These are phyloP conservation scores for Thaumetopoea pityocampa DNA, from an alignment of 1,140 invertebrate genomes.

Conservation along the genomic window DNA sequence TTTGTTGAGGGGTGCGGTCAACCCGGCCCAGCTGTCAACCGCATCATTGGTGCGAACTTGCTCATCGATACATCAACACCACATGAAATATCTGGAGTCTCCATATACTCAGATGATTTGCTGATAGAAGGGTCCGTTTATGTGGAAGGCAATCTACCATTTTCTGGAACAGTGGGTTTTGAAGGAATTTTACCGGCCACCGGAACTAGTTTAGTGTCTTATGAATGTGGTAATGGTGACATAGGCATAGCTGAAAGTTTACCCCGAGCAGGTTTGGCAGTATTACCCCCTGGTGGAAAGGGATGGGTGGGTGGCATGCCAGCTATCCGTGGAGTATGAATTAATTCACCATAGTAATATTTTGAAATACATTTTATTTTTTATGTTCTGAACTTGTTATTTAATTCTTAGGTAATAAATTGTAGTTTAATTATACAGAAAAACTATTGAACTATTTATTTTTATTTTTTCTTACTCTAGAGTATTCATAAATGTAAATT, in stretches of 20 bases:
- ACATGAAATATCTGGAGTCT: conserved; percentile 4
- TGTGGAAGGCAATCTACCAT: conserved; percentile 34
- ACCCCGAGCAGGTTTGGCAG: background rate
- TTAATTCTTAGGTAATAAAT: too few species aligned
- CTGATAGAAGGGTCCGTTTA: conserved; percentile 32
- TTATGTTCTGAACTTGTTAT: too few species aligned
- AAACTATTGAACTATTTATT: too few species aligned
- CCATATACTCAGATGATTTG: conserved; percentile 28
- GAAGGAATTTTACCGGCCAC: conserved; percentile 27
- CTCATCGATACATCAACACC: conserved; percentile 5
- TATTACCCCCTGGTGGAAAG: background rate
- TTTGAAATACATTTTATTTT: too few species aligned
- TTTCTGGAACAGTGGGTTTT: conserved; percentile 31
- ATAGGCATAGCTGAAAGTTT: conserved; percentile 22
- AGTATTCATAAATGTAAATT: too few species aligned
- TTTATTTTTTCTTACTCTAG: too few species aligned
- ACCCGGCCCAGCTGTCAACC: background rate
- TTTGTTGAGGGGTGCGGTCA: background rate
- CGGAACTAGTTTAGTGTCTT: conserved; percentile 28
- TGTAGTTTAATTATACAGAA: too few species aligned
- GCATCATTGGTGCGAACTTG: conserved; percentile 4
- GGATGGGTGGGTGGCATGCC: background rate
- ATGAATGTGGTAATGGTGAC: conserved; percentile 25
- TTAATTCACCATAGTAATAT: background rate
- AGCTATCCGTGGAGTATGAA: background rate